A percentile compares a stretch with the other conserved stretches of the same genome.
Conservation (phyloP, 2,797 vertebrate genomes). For the Chelonia mydas region DNA sequence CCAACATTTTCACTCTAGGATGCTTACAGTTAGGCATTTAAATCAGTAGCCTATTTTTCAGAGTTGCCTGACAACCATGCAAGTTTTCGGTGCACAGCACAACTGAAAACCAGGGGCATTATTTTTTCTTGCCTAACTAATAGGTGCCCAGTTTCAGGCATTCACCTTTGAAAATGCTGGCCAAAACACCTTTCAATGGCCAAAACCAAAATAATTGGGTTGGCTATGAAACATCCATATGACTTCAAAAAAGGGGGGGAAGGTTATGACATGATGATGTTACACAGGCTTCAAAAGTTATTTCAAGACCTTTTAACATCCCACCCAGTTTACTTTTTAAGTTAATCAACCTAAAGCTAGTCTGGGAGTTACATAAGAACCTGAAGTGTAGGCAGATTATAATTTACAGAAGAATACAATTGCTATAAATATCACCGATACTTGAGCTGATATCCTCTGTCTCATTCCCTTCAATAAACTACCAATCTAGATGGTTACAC, state of each 20-base stretch:
- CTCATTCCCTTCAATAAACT: neutral
- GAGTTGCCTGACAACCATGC: neutral
- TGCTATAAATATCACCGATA: neutral
- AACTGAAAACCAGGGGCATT: neutral
- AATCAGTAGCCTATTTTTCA: neutral
- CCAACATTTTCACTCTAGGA: neutral
- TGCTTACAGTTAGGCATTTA: constrained; percentile 12
- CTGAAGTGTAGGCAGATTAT: constrained; percentile 10
- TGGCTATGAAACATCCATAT: neutral
- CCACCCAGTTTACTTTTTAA: neutral
- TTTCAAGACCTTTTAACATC: constrained; percentile 39
- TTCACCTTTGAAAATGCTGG: neutral
- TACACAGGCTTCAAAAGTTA: neutral
- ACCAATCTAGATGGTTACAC: neutral
- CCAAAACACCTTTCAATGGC: neutral
- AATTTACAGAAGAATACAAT: constrained; percentile 13
- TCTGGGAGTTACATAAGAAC: neutral
- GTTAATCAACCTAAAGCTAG: neutral
- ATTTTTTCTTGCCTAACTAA: neutral
- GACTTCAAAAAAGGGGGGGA: neutral
- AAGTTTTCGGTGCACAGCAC: neutral
- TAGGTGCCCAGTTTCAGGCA: neutral
- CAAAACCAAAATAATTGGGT: neutral
- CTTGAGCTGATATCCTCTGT: neutral
- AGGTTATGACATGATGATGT: neutral